Conservation (phyloP, 2,888 invertebrate species). For the Archips xylosteana region DNA sequence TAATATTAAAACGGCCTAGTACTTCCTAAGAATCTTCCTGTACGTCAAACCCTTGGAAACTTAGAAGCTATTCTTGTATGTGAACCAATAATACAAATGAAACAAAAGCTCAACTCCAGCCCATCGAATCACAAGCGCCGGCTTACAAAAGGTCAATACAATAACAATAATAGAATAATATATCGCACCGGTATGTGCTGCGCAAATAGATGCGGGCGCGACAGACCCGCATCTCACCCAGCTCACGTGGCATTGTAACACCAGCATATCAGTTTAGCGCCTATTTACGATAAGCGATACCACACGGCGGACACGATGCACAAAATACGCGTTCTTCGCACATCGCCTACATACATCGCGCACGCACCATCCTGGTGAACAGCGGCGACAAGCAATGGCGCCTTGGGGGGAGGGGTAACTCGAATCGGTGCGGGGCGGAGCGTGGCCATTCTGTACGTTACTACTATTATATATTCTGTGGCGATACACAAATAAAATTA, state of each 20-base stretch:
- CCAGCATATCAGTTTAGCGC: neutral
- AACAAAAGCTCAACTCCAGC: neutral
- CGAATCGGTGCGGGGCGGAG: too few relatives aligned
- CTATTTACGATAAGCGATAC: neutral
- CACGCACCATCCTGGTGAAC: too few relatives aligned
- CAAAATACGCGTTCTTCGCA: too few relatives aligned
- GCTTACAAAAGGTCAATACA: slow-evolving; percentile 4
- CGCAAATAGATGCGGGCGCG: neutral
- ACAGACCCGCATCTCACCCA: slow-evolving; percentile 17
- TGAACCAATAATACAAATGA: neutral
- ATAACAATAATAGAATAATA: slow-evolving; percentile 3
- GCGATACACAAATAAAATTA: too few relatives aligned
- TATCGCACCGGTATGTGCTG: neutral
- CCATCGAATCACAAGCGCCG: neutral
- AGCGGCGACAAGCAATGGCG: too few relatives aligned
- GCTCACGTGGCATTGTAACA: slow-evolving; percentile 18
- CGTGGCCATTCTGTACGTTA: too few relatives aligned
- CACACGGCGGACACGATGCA: too few relatives aligned
- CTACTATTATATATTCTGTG: too few relatives aligned
- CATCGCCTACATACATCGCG: too few relatives aligned
- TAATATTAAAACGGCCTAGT: too few relatives aligned
- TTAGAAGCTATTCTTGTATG: neutral
- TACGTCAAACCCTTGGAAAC: neutral
- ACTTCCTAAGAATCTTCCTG: too few relatives aligned
- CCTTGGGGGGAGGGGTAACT: too few relatives aligned